Conservation (phyloP, 92 coral and sea anemone genomes). For the Ricordea florida region DNA sequence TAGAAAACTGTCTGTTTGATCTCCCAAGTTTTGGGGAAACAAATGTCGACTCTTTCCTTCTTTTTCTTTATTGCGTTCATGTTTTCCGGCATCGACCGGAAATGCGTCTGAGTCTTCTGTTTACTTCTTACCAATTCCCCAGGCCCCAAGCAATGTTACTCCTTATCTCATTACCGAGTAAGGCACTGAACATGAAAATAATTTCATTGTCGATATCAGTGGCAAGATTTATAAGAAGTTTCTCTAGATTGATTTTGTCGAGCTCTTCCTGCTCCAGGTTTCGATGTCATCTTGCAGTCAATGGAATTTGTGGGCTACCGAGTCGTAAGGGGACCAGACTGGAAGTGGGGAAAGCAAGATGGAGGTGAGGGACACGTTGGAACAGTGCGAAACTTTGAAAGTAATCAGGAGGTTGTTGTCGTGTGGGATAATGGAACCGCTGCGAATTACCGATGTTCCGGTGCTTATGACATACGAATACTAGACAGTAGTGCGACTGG, state of each 20-base stretch:
- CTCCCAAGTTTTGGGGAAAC: too few relatives aligned
- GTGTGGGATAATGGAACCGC: conserved; percentile 99
- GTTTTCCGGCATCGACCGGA: too few relatives aligned
- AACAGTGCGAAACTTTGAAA: conserved; percentile 95
- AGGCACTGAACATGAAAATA: too few relatives aligned
- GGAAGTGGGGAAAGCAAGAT: conserved; percentile 99
- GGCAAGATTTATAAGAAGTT: too few relatives aligned
- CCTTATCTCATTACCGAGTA: too few relatives aligned
- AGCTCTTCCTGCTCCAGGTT: neutral
- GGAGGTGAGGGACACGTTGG: conserved; percentile 99
- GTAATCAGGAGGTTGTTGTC: conserved; percentile 97
- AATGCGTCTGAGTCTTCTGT: too few relatives aligned
- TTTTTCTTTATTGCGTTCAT: too few relatives aligned
- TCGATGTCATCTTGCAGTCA: neutral
- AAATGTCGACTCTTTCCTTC: too few relatives aligned
- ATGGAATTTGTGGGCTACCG: conserved; percentile 98
- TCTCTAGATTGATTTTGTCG: neutral
- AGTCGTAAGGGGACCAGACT: conserved; percentile 98
- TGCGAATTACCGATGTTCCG: conserved; percentile 96
- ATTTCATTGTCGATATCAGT: too few relatives aligned
- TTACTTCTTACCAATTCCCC: too few relatives aligned
- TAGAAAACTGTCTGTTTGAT: too few relatives aligned
- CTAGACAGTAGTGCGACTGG: conserved; percentile 96
- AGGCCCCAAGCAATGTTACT: too few relatives aligned
- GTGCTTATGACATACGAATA: conserved; percentile 85